Conservation (phyloP, 1,140 invertebrate genomes). For the Stegodyphus mimosarum region DNA sequence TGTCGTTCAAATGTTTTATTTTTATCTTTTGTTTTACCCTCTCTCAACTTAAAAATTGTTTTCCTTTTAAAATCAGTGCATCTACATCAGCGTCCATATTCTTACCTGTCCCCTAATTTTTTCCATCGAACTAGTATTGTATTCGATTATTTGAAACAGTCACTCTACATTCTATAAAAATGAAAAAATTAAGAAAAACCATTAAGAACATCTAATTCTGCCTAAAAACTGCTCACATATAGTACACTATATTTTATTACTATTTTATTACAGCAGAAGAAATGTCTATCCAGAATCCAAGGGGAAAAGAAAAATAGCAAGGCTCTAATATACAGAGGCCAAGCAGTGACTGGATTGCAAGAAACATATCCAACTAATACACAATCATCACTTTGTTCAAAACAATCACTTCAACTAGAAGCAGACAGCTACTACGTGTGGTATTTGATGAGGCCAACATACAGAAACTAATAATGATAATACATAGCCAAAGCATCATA, state of each 20-base stretch:
- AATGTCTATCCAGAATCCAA: slow-evolving; percentile 58
- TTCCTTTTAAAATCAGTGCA: slow-evolving; percentile 26
- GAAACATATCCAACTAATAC: slow-evolving; percentile 56
- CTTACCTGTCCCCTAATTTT: slow-evolving; percentile 56
- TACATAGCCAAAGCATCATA: slow-evolving; percentile 56
- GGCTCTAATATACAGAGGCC: slow-evolving; percentile 45
- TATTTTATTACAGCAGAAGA: slow-evolving; percentile 52
- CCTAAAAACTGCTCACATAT: slow-evolving; percentile 49
- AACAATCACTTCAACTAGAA: slow-evolving; percentile 55
- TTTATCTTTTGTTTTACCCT: not conserved
- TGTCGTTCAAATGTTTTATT: not conserved
- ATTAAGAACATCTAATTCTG: slow-evolving; percentile 37
- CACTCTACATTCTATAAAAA: slow-evolving; percentile 59
- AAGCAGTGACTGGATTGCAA: slow-evolving; percentile 50
- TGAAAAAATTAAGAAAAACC: slow-evolving; percentile 42
- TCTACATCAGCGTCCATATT: slow-evolving; percentile 38
- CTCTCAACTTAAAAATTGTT: not conserved
- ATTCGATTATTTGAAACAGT: slow-evolving; percentile 60
- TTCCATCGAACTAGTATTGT: slow-evolving; percentile 50
- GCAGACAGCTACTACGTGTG: slow-evolving; percentile 56
- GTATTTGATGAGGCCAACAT: slow-evolving; percentile 35
- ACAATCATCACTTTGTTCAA: slow-evolving; percentile 42
- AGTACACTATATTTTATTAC: not conserved
- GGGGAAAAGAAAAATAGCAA: slow-evolving; percentile 8
- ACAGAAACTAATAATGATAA: slow-evolving; percentile 50